phyloP scores from a whole-genome alignment of 1,140 invertebrate genomes.

The Drosophila insularis region DNA sequence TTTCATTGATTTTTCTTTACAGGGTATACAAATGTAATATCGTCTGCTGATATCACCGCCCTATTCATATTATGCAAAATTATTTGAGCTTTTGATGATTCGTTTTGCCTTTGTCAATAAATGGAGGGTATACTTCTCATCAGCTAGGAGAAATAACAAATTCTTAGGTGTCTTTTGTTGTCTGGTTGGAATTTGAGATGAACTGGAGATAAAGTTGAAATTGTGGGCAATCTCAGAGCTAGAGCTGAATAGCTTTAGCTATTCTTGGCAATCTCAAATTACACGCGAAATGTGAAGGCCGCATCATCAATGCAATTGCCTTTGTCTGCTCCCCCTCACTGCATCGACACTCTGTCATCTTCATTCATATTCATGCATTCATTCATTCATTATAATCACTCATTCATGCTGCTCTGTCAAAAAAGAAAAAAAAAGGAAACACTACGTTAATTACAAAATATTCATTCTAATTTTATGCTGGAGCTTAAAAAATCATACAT shows the following conservation, averaged over 20 bases:
- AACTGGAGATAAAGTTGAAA: conserved; percentile 13
- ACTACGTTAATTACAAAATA: conserved; percentile 10
- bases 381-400: conserved; percentile 29
- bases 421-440: not conserved
- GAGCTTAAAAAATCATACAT: conserved; percentile 12
- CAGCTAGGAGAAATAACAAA: not conserved
- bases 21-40: too few species aligned
- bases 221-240: conserved; percentile 32
- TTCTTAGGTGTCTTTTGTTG: not conserved
- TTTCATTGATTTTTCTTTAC: too few species aligned
- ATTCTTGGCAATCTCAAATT: conserved; percentile 54
- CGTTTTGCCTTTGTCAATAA: too few species aligned
- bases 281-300: conserved; percentile 74
- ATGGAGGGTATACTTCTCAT: not conserved
- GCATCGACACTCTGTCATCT: conserved; percentile 27
- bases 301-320: conserved; percentile 36
- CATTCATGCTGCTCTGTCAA: not conserved
- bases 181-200: not conserved
- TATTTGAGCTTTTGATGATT: not conserved
- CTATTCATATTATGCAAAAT: not conserved
- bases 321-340: conserved; percentile 24
- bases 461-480: conserved; percentile 31
- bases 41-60: too few species aligned
- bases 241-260: not conserved
- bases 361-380: conserved; percentile 51